A percentile compares a stretch with the other conserved stretches of the same genome.
These are phyloP conservation scores for Valencia hispanica DNA, from an alignment of 2,797 vertebrate genomes.

Conservation along the genomic window DNA sequence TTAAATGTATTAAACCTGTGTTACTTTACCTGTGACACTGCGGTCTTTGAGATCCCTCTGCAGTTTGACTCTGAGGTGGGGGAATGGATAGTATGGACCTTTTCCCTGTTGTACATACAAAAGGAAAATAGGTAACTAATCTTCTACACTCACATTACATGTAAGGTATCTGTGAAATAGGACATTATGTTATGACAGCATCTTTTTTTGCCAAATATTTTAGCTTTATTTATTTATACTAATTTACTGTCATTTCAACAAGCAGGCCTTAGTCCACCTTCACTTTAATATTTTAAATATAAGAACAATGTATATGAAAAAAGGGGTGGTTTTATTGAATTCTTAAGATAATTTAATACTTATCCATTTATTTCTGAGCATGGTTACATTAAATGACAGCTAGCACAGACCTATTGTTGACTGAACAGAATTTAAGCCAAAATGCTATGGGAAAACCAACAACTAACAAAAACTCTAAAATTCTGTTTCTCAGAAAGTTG, in stretches of 20 bases:
- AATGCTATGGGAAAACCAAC: background rate
- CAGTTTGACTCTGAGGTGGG: constrained; percentile 93
- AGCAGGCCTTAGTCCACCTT: background rate
- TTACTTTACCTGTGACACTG: constrained; percentile 95
- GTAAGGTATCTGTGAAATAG: constrained; percentile 15
- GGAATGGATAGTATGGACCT: constrained; percentile 91
- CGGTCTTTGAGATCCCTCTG: constrained; percentile 94
- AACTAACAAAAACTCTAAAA: background rate
- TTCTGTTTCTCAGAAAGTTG: background rate
- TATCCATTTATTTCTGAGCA: background rate
- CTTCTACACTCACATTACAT: background rate
- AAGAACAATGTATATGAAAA: background rate
- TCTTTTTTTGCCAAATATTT: background rate
- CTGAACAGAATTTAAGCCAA: background rate
- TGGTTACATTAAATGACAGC: background rate
- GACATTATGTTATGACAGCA: constrained; percentile 3
- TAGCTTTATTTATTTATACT: background rate
- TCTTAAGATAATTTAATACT: background rate
- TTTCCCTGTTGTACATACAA: constrained; percentile 85
- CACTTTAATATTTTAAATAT: background rate
- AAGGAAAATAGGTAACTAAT: constrained; percentile 35
- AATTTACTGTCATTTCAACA: background rate
- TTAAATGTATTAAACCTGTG: background rate
- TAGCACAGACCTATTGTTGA: background rate
- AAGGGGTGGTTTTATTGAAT: background rate